Base-by-base conservation (phyloP, 2,888 invertebrate genomes). In the Papilio protenor region DNA sequence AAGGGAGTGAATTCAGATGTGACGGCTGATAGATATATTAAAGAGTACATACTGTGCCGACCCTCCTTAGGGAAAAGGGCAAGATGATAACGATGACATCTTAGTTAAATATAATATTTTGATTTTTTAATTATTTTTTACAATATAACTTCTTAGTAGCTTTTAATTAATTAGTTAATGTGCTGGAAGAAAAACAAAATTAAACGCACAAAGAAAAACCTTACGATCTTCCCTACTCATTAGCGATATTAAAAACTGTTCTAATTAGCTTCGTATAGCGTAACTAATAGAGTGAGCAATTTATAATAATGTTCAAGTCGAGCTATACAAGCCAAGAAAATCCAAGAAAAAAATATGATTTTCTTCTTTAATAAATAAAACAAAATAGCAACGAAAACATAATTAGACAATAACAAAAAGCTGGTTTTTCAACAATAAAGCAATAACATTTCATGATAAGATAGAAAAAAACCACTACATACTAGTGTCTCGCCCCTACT, bases 161-260 rank as follows among this genome's bases (percentile, higher is more conserved):
- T 61, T 1, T 27, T 27, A 64, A 64, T 64, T 16, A 64, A 64
- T 64, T 33, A 33, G 21, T 59, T 59, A 64, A 16, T 64, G 0
- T 64, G 18, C 33, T 8, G 64, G 8, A 14, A 64, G 64, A 64
- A 64, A 64, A 33, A 64, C 18, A 18, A 16, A 64, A 64, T 64
- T 64, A 33, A 64, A 64, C 14, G 16, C 33, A 33, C 64, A 64
- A 64, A 64, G 33, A 64, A 64, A 64, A 64, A 33, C 16, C 33
- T 64, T 18, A 6, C 64, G 27, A 33, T 33, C 33, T 27, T 64
- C 11, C 23, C 6, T 33, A 18, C 33, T 64, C 64, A 18, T 64
- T 64, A 64, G 64, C 27, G 33, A 27, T 64, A 64, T 64, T 64
- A 64, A 64, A 64, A 64, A 64, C 64, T 64, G 64, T 64, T 64